These are phyloP conservation scores for Spizella passerina DNA, from an alignment of 2,797 vertebrate genomes.

Conservation along the genomic window DNA sequence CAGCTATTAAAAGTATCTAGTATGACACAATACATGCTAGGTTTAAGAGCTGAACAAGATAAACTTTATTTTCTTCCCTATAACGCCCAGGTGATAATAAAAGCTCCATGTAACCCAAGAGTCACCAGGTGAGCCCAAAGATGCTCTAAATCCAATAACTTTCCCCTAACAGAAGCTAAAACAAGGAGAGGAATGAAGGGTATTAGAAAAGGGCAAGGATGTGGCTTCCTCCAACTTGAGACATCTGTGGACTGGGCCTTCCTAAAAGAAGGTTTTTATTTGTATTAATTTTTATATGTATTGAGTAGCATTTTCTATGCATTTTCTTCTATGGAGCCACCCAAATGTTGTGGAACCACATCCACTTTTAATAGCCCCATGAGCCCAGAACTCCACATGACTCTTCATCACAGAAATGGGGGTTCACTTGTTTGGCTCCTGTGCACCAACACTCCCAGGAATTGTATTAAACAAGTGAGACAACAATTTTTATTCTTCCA, in stretches of 20 bases:
- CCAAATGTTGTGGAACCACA: not conserved
- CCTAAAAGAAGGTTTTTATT: not conserved
- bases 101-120: not conserved
- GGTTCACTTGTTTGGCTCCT: not conserved
- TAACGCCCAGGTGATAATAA: not conserved
- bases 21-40: not conserved
- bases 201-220: not conserved
- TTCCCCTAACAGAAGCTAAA: not conserved
- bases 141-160: not conserved
- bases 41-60: not conserved
- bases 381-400: not conserved
- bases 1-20: not conserved
- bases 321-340: not conserved
- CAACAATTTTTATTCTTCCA: not conserved
- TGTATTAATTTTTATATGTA: not conserved
- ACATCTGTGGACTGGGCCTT: not conserved
- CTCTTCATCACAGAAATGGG: rapidly evolving
- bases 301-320: not conserved
- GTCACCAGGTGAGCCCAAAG: not conserved
- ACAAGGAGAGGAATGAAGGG: not conserved
- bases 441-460: not conserved
- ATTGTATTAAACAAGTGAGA: rapidly evolving
- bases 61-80: not conserved
- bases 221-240: not conserved
- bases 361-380: not conserved